Percentiles rank a stretch among this genome's conserved stretches.
phyloP scores from a whole-genome alignment of 2,113 vertebrate genomes.

The Xenotilapia longispinis region DNA sequence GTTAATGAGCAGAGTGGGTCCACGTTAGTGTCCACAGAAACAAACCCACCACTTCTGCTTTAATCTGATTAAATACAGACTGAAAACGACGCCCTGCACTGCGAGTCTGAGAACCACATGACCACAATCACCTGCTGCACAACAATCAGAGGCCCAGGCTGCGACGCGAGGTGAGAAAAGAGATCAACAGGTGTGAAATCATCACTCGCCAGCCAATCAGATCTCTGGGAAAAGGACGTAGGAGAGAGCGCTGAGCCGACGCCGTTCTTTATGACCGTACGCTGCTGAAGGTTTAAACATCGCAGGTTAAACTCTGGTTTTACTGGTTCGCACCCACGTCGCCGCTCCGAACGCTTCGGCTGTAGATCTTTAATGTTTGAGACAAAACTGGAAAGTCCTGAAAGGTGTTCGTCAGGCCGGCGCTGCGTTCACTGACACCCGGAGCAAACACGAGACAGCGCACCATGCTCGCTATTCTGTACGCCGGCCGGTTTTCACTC shows the following conservation, averaged over 20 bases:
- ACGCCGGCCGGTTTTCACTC: background rate
- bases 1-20: background rate
- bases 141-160: background rate
- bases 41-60: background rate
- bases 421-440: background rate
- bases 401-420: background rate
- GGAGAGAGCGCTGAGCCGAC: accelerated
- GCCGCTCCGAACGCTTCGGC: background rate
- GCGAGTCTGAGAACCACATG: background rate
- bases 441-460: background rate
- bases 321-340: accelerated
- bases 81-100: background rate
- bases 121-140: background rate
- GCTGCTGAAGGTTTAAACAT: background rate
- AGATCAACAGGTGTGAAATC: background rate
- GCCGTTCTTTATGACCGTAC: accelerated
- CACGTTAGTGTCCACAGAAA: background rate
- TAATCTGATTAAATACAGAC: background rate
- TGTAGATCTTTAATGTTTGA: background rate
- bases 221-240: background rate
- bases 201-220: background rate
- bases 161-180: background rate
- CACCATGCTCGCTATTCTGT: accelerated
- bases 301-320: background rate
- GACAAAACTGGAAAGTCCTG: background rate